Evolutionary conservation across 2,113 vertebrate species (phyloP).

Genomic region (Rhombomys opimus): DNA sequence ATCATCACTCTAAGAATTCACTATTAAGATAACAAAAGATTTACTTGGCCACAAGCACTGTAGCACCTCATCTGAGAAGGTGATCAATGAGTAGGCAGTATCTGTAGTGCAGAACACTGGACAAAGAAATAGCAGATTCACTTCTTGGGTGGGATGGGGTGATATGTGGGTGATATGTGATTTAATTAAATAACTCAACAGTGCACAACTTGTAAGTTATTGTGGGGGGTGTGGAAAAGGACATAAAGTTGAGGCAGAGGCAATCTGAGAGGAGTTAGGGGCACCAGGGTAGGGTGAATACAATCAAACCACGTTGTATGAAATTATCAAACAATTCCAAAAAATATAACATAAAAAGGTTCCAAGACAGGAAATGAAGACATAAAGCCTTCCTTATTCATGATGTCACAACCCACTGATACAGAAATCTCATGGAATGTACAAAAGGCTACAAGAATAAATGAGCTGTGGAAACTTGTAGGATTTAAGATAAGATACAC

Average conservation of each 20-base stretch:
- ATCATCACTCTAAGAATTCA: too few species aligned
- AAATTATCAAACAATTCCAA: neutral
- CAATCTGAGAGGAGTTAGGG: neutral
- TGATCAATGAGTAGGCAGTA: neutral
- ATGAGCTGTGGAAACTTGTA: neutral
- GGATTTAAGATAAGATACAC: neutral
- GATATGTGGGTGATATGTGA: neutral
- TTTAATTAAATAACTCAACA: neutral
- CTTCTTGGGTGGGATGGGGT: neutral
- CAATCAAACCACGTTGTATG: neutral
- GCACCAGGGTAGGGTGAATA: neutral
- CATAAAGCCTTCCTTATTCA: conserved; percentile 11
- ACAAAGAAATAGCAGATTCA: neutral
- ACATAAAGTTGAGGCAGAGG: too few species aligned
- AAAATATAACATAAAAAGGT: neutral
- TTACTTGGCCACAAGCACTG: neutral
- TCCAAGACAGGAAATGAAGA: neutral
- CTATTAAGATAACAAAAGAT: neutral
- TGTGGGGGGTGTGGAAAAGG: neutral
- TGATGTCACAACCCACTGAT: neutral
- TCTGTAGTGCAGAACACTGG: neutral
- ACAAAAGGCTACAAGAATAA: neutral
- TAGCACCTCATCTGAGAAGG: neutral
- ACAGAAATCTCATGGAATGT: neutral
- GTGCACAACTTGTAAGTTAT: neutral